Evolutionary conservation across 1,140 invertebrate species (phyloP).

Genomic region (Diploscapter pachys): DNA sequence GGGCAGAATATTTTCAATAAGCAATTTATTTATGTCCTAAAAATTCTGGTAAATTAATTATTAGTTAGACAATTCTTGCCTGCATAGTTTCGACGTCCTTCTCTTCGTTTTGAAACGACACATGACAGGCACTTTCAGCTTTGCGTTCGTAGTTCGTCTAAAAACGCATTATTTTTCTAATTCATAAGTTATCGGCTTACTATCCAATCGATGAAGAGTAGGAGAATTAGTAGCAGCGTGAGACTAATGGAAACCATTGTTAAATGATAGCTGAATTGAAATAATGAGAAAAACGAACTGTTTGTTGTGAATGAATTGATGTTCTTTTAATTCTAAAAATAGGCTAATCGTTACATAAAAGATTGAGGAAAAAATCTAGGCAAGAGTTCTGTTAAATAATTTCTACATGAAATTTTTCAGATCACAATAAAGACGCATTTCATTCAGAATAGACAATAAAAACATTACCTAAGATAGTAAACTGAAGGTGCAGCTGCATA

Average conservation of each 20-base stretch:
- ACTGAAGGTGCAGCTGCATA: conserved; percentile 30
- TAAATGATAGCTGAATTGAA: conserved; percentile 47
- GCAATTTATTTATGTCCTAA: conserved; percentile 74
- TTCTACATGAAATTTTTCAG: too few species aligned
- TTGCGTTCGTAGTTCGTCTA: conserved; percentile 58
- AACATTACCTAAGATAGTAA: conserved; percentile 19
- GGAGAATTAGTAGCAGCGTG: conserved; percentile 48
- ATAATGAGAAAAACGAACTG: conserved; percentile 9
- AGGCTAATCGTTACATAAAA: too few species aligned
- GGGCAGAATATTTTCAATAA: conserved; percentile 86
- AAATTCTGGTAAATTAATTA: too few species aligned
- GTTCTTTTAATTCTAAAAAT: neutral
- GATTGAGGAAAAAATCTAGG: too few species aligned
- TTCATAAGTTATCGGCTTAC: conserved; percentile 35
- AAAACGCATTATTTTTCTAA: conserved; percentile 9
- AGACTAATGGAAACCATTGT: conserved; percentile 53
- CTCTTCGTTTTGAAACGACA: conserved; percentile 73
- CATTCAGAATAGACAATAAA: conserved; percentile 16
- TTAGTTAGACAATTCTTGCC: neutral
- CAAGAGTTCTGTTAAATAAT: too few species aligned
- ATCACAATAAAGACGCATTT: too few species aligned
- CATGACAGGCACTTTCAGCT: conserved; percentile 53
- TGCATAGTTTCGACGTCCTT: conserved; percentile 84
- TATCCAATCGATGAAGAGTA: conserved; percentile 58
- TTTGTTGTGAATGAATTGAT: neutral